Percentiles rank a stretch among this genome's conserved stretches.
Conservation (phyloP, 2,113 vertebrate genomes). For the Leiothrix lutea region DNA sequence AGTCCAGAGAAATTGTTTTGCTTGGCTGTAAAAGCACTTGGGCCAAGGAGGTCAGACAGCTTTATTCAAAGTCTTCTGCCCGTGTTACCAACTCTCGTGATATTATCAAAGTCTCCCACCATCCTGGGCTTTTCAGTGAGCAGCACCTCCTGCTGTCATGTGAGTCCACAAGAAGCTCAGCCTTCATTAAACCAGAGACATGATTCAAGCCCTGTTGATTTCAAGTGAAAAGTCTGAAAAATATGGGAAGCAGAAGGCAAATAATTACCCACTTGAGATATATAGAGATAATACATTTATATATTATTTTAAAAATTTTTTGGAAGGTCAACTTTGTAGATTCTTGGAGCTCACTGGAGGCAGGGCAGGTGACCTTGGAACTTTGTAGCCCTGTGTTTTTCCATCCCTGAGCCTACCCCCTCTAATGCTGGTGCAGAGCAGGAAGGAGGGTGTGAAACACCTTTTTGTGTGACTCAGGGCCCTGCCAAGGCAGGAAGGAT, state of each 20-base stretch:
- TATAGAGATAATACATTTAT: not conserved
- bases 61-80: conserved; percentile 61
- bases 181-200: conserved; percentile 41
- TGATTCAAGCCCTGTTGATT: conserved; percentile 60
- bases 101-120: conserved; percentile 58
- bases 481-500: not conserved
- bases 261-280: conserved; percentile 14
- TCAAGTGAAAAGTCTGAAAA: conserved; percentile 46
- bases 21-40: conserved; percentile 58
- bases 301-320: not conserved
- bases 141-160: conserved; percentile 64
- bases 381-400: not conserved
- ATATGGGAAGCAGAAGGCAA: conserved; percentile 37
- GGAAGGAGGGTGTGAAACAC: not conserved
- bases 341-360: not conserved
- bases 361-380: not conserved
- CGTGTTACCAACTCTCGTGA: conserved; percentile 61
- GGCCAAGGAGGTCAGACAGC: conserved; percentile 61
- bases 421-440: not conserved
- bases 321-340: not conserved
- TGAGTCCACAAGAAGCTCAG: conserved; percentile 53
- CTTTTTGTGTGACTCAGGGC: not conserved
- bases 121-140: conserved; percentile 54
- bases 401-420: not conserved
- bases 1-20: conserved; percentile 66